Percentiles rank a stretch among this genome's conserved stretches.
Evolutionary conservation across 2,888 invertebrate genomes (phyloP).

Genomic region (Dexiosoma caninum): DNA sequence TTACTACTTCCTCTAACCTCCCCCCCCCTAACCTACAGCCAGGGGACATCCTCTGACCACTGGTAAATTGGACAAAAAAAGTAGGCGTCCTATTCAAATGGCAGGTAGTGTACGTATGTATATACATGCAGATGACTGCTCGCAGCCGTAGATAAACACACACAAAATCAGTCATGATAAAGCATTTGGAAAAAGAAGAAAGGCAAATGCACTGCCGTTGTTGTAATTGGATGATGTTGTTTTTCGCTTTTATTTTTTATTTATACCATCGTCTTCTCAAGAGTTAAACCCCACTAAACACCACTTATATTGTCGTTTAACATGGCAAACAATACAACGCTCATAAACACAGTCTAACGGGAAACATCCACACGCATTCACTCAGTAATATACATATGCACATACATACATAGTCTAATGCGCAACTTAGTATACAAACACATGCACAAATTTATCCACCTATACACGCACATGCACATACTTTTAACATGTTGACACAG

Average conservation of each 20-base stretch:
- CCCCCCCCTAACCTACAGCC: too few relatives aligned
- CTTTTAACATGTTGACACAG: slow-evolving; percentile 7
- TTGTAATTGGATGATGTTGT: slow-evolving; percentile 20
- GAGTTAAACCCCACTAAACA: slow-evolving; percentile 58
- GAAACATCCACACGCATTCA: not conserved
- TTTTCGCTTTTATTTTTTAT: not conserved
- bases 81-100: too few relatives aligned
- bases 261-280: slow-evolving; percentile 24
- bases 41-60: too few relatives aligned
- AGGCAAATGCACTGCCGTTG: not conserved
- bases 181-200: not conserved
- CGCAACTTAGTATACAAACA: slow-evolving; percentile 7
- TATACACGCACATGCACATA: not conserved
- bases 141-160: not conserved
- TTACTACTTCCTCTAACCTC: too few relatives aligned
- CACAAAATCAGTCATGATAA: slow-evolving; percentile 8
- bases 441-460: not conserved
- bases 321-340: slow-evolving; percentile 46
- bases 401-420: not conserved
- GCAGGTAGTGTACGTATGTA: too few relatives aligned
- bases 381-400: not conserved
- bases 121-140: too few relatives aligned
- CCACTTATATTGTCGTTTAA: slow-evolving; percentile 63
- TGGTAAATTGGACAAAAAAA: too few relatives aligned
- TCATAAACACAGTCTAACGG: not conserved